These are phyloP conservation scores for Netelia fuscicornis DNA, from an alignment of 2,888 invertebrate genomes.

Conservation along the genomic window DNA sequence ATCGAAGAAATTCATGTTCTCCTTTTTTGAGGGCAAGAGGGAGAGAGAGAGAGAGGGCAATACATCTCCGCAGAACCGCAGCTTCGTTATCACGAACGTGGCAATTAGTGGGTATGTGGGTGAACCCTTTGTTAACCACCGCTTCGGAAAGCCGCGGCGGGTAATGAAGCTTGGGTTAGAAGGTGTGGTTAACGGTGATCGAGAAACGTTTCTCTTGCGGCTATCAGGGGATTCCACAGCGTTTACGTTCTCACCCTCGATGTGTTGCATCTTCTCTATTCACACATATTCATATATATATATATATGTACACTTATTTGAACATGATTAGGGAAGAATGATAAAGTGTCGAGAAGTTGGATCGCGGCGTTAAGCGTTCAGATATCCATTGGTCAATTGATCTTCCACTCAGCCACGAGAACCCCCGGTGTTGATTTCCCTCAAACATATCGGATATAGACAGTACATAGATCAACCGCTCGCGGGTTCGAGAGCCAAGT, in stretches of 20 bases:
- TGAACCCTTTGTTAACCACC: conserved; percentile 67
- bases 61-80: conserved; percentile 29
- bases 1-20: conserved; percentile 52
- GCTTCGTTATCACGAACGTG: conserved; percentile 68
- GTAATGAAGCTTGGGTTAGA: conserved; percentile 62
- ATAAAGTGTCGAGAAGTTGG: conserved; percentile 24
- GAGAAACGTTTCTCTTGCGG: conserved; percentile 50
- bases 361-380: neutral
- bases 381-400: conserved; percentile 47
- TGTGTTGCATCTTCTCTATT: neutral
- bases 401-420: conserved; percentile 25
- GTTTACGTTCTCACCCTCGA: conserved; percentile 9
- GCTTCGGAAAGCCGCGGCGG: conserved; percentile 53
- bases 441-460: conserved; percentile 41
- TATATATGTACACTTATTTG: conserved; percentile 7
- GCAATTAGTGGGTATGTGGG: conserved; percentile 67
- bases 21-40: neutral
- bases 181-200: conserved; percentile 60
- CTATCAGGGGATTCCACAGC: conserved; percentile 19
- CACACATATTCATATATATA: neutral
- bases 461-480: conserved; percentile 40
- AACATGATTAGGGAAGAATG: conserved; percentile 44
- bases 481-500: neutral
- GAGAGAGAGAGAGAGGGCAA: conserved; percentile 1
- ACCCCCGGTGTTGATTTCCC: conserved; percentile 41